phyloP scores from a whole-genome alignment of 2,797 vertebrate species.

The Intellagama lesueurii region DNA sequence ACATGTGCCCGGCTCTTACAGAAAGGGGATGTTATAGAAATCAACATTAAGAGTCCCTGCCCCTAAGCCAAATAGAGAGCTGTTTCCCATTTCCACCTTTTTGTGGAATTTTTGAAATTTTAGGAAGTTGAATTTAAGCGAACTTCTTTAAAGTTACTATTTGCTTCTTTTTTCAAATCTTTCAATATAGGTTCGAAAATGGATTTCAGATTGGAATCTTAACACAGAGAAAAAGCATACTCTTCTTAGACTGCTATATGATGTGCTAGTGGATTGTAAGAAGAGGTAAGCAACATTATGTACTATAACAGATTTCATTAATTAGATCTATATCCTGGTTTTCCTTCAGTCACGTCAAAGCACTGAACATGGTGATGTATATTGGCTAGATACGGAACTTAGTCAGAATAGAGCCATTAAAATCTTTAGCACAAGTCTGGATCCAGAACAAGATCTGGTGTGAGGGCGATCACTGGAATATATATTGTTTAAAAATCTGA shows the following conservation, averaged over 20 bases:
- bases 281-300: constrained; percentile 85
- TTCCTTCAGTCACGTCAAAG: background rate
- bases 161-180: background rate
- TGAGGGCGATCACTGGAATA: background rate
- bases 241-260: constrained; percentile 93
- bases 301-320: background rate
- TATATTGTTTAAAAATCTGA: background rate
- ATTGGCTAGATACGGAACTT: background rate
- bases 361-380: background rate
- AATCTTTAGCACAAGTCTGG: background rate
- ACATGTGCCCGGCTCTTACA: background rate
- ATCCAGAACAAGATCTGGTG: background rate
- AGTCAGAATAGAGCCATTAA: background rate
- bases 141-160: constrained; percentile 4
- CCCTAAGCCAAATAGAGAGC: background rate
- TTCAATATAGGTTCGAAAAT: constrained; percentile 90
- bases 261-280: constrained; percentile 96
- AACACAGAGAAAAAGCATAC: constrained; percentile 95
- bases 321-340: background rate
- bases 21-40: background rate
- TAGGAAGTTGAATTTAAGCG: background rate
- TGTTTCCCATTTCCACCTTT: background rate
- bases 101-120: background rate
- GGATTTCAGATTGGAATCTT: constrained; percentile 97
- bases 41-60: background rate